Base-by-base conservation (phyloP, 2,888 invertebrate species). In the Antitype chi region DNA sequence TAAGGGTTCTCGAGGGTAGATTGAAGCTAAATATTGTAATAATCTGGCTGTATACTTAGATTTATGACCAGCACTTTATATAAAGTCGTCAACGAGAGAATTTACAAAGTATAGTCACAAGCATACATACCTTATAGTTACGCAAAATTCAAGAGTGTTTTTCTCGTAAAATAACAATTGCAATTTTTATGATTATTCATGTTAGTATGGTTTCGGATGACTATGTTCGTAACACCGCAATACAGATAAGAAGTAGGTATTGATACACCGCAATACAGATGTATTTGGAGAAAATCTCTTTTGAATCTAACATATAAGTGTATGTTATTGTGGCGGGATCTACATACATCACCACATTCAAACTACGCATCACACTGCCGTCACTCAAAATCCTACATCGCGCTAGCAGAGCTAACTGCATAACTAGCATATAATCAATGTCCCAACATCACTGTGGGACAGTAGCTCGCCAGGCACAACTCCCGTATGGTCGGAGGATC, bases 21-120 rank as follows among this genome's bases (percentile, higher is more conserved):
- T 82, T 75, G 76, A 77, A 75, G 75, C 68, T 63, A 75, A 78
- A 82, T 87, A 74, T 76, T 72, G 74, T 71, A 80, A 81, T 85
- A 81, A 85, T 81, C 70, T 79, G 32, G n/a, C 52, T 70, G 57
- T 81, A 73, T 13, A 15, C n/a, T 53, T 63, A 73, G 70, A 76
- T 76, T 80, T 80, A 76, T 84, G 59, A 53, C 72, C 8, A 60
- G 70, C 59, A 57, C 23, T 74, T 70, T 55, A 63, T 70, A 67
- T 59, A 70, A 73, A 76, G 68, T 23, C 70, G 5, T 53, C 70
- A 62, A 62, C 25, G 9, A 53, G 7, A 53, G 25, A 17, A 60
- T 20, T 57, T 32, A 73, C 23, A 25, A 7, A 53, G 52, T 32
- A 6, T 52, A 47, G 43, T 47, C 43, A 20, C 49, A 20, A 17